Conservation (phyloP, 2,797 vertebrate genomes). For the Pygocentrus nattereri region DNA sequence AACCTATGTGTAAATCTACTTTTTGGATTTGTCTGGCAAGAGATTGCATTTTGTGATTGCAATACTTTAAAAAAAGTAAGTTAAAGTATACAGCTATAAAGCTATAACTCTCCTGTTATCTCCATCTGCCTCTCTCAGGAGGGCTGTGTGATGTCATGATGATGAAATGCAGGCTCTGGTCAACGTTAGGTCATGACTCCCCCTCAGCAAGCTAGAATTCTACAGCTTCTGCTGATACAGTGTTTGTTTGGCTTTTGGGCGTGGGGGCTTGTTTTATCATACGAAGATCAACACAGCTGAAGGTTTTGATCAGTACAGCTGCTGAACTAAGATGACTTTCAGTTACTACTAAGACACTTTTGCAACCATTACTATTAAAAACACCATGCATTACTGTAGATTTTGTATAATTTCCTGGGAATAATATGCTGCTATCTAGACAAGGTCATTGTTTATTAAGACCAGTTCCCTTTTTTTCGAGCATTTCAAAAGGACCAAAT, state of each 20-base stretch:
- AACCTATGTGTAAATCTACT: too few relatives aligned
- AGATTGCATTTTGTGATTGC: neutral
- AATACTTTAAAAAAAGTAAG: neutral
- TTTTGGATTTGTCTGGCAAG: neutral
- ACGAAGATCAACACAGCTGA: slow-evolving; percentile 19
- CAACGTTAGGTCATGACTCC: slow-evolving; percentile 43
- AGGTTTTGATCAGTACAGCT: slow-evolving; percentile 12
- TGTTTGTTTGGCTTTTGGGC: slow-evolving; percentile 55
- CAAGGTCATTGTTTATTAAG: neutral
- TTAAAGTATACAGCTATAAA: neutral
- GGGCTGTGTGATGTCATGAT: slow-evolving; percentile 49
- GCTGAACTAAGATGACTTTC: neutral
- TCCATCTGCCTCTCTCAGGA: neutral
- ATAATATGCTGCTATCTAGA: neutral
- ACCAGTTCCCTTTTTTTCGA: neutral
- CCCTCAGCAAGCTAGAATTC: slow-evolving; percentile 50
- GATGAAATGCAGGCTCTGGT: slow-evolving; percentile 55
- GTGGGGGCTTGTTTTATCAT: slow-evolving; percentile 38
- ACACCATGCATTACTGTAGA: neutral
- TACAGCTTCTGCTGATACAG: slow-evolving; percentile 49
- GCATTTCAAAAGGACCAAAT: too few relatives aligned
- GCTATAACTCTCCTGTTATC: neutral
- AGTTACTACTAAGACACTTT: neutral
- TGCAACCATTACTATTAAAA: neutral
- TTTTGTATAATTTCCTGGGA: neutral